Base-by-base conservation (phyloP, 2,888 invertebrate species). In the Orthosia incerta region DNA sequence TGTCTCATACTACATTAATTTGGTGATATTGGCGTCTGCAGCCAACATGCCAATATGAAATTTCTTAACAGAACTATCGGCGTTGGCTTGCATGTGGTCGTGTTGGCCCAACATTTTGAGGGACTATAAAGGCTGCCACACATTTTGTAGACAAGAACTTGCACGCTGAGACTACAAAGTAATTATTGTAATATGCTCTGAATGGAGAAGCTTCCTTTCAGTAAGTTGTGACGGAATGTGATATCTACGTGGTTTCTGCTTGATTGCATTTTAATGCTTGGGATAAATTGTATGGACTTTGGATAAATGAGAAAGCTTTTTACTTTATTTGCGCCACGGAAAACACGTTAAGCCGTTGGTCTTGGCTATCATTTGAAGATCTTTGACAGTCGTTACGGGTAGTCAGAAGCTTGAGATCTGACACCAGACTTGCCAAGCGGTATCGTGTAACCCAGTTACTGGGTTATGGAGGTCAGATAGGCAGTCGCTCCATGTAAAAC, bases 181-280 rank as follows among this genome's bases (percentile, higher is more conserved):
- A 74, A 78, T 80, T 78, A 70, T 73, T 73, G 66, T 70, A 70
- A 78, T 77, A 77, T 82, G 48, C 53, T 23, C 45, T 80, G 63
- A 82, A 81, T 67, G 23, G 63, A 48, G 26, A 16, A 69, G 26
- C 15, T 39, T 45, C 70, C 74, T 60, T 82, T 69, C 82, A 78
- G 45, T 39, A 56, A 77, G 48, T 70, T 78, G 59, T 53, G 62
- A 51, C 3, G n/a, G 61, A 53, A 50, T 59, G 39, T 50, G 46
- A 18, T 53, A 53, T 23, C 26, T 51, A 56, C 31, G 46, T 46
- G 71, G 61, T 53, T 55, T 76, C 39, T 64, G 67, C 48, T 57
- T 71, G 56, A 66, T 76, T 45, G 45, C 26, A 64, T 60, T 71
- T 70, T 60, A 48, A 15, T 59, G 31, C 48, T 23, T 59, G 16